These are phyloP conservation scores for Labia minor DNA, from an alignment of 2,888 invertebrate genomes.

Conservation along the genomic window DNA sequence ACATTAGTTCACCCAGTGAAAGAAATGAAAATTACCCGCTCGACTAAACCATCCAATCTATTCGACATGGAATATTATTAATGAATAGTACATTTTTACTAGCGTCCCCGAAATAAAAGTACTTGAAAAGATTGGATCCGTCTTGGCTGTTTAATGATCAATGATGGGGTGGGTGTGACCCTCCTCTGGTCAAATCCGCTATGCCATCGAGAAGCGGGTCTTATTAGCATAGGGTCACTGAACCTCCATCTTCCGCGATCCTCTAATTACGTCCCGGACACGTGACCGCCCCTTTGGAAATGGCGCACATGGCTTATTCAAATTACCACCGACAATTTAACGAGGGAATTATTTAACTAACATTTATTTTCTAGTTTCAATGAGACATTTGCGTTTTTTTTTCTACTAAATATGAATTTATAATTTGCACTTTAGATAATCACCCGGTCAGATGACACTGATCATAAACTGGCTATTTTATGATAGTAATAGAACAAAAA, in stretches of 20 bases:
- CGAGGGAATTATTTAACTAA: background rate
- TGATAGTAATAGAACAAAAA: too few species aligned
- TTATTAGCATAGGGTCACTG: constrained; percentile 13
- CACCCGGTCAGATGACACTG: too few species aligned
- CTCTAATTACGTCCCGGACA: constrained; percentile 3
- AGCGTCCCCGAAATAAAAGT: background rate
- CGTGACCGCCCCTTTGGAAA: background rate
- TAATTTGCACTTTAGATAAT: too few species aligned
- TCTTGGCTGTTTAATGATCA: background rate
- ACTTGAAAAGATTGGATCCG: background rate
- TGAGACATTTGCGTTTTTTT: background rate
- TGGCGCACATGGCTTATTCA: background rate
- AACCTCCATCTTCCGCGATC: background rate
- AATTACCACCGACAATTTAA: background rate
- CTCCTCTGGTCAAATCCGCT: background rate
- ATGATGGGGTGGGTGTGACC: background rate
- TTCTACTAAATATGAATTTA: background rate
- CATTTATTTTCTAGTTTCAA: background rate
- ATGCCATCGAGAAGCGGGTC: background rate
- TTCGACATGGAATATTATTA: background rate
- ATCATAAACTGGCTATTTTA: too few species aligned
- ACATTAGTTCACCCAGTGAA: constrained; percentile 13
- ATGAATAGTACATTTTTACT: background rate
- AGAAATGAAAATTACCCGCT: constrained; percentile 13
- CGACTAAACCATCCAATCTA: background rate